These are phyloP conservation scores for Charina bottae DNA, from an alignment of 2,113 vertebrate genomes.

Conservation along the genomic window DNA sequence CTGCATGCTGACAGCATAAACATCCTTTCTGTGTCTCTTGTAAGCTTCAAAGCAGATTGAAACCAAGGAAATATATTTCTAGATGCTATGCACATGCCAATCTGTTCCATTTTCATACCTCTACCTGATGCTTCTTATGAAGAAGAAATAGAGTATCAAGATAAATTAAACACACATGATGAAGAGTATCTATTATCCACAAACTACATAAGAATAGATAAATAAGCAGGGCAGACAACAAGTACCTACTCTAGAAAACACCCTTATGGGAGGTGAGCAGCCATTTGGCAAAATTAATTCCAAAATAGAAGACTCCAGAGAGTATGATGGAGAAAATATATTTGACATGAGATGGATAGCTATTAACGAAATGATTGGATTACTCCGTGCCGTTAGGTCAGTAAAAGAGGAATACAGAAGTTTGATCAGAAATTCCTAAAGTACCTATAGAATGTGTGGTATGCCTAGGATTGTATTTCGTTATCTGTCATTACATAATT, in stretches of 20 bases:
- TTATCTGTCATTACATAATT: rapidly evolving
- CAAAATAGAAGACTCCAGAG: conserved; percentile 1
- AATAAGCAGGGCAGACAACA: not conserved
- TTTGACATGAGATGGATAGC: not conserved
- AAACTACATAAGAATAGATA: not conserved
- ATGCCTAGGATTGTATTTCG: not conserved
- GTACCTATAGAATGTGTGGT: not conserved
- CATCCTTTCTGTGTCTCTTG: not conserved
- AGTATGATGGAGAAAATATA: not conserved
- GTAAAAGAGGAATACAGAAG: not conserved
- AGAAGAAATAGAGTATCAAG: not conserved
- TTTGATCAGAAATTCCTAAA: not conserved
- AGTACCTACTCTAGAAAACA: not conserved
- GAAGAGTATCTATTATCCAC: not conserved
- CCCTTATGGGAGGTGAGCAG: not conserved
- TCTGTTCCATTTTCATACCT: not conserved
- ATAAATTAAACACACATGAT: conserved; percentile 26
- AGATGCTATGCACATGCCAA: not conserved
- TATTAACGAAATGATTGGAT: conserved; percentile 15
- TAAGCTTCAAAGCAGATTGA: not conserved
- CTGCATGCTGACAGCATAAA: not conserved
- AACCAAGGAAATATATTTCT: not conserved
- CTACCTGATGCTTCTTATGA: not conserved
- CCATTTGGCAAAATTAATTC: conserved; percentile 1
- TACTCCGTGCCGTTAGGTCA: not conserved